Evolutionary conservation across 2,797 vertebrate species (phyloP).

Genomic region (Sphenopsis melanotis): DNA sequence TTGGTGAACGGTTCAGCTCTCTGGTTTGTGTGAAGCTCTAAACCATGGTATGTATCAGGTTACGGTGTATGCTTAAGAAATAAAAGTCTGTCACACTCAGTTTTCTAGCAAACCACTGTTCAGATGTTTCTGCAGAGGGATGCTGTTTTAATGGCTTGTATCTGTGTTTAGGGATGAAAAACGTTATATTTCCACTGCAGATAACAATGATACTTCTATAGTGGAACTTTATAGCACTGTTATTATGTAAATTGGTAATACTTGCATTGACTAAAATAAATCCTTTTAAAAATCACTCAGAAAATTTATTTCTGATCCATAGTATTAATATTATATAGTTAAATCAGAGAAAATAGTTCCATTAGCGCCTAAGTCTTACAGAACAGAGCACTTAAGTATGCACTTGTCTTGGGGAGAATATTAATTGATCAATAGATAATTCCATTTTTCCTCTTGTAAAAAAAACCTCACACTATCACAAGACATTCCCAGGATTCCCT

Average conservation of each 20-base stretch:
- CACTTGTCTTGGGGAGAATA: not conserved
- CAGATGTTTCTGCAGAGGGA: constrained; percentile 1
- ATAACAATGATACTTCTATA: not conserved
- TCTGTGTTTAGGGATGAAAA: constrained; percentile 5
- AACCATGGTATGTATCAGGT: not conserved
- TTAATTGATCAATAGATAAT: not conserved
- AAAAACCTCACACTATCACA: not conserved
- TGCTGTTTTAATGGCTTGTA: constrained; percentile 17
- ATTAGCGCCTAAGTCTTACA: not conserved
- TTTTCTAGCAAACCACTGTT: not conserved
- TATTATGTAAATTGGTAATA: not conserved
- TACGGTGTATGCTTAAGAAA: not conserved
- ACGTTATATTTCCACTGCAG: not conserved
- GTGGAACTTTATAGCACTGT: not conserved
- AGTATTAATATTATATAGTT: not conserved
- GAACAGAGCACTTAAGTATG: not conserved
- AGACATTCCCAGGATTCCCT: not conserved
- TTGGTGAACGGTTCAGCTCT: not conserved
- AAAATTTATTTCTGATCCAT: not conserved
- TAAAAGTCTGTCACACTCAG: not conserved
- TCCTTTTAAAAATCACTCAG: not conserved
- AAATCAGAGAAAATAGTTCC: not conserved
- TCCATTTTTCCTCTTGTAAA: not conserved
- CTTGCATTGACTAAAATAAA: not conserved
- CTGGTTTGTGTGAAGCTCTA: not conserved